A percentile compares a stretch with the other conserved stretches of the same genome.
Conservation (phyloP, 2,888 invertebrate genomes). For the Stenichneumon culpator region DNA sequence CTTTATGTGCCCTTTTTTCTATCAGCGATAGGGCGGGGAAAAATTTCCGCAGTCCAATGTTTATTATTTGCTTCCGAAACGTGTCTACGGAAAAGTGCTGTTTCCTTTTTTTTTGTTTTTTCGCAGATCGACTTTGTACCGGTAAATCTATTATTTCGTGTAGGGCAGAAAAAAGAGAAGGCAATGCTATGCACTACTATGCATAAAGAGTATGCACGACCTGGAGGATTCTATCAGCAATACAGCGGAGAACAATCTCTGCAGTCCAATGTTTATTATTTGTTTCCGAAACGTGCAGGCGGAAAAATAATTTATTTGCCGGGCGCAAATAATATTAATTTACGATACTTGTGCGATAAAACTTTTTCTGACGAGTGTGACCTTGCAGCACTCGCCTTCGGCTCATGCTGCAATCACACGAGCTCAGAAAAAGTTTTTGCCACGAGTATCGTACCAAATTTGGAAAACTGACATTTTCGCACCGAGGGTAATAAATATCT, state of each 20-base stretch:
- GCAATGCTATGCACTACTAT: conserved; percentile 56
- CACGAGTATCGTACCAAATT: too few species aligned
- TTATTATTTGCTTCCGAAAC: conserved; percentile 63
- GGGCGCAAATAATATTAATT: too few species aligned
- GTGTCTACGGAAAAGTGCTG: conserved; percentile 22
- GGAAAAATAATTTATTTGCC: too few species aligned
- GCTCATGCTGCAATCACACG: too few species aligned
- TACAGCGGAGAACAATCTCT: conserved; percentile 21
- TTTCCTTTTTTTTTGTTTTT: conserved; percentile 4
- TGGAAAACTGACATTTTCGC: too few species aligned
- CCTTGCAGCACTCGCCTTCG: too few species aligned
- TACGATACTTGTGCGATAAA: too few species aligned
- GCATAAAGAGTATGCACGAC: conserved; percentile 67
- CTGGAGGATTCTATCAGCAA: conserved; percentile 56
- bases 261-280: conserved; percentile 61
- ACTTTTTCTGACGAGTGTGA: too few species aligned
- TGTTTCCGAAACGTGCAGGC: conserved; percentile 56
- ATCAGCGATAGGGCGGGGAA: conserved; percentile 18
- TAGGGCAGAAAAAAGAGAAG: conserved; percentile 12
- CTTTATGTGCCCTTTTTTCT: conserved; percentile 30
- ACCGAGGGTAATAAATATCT: too few species aligned
- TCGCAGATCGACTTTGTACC: conserved; percentile 8
- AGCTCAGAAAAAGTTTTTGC: too few species aligned
- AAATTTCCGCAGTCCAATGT: conserved; percentile 48
- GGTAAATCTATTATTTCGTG: conserved; percentile 62